Evolutionary conservation across 2,888 invertebrate species (phyloP), one percentile per base, ranked within the genome.

Genomic region (Caenorhabditis sp.): DNA sequence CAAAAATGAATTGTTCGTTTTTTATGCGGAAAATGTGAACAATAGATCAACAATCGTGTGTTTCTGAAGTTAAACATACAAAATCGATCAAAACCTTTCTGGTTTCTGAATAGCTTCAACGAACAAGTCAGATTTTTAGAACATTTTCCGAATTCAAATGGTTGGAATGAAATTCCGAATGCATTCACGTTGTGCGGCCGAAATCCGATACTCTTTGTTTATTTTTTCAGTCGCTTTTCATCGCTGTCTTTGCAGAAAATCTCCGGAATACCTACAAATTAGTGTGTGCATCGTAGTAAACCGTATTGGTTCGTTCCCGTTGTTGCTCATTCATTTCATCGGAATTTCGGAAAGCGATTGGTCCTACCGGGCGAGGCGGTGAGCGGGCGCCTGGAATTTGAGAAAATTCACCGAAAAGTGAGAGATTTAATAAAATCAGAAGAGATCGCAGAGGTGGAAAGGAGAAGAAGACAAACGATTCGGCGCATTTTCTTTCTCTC

Each of bases 211-310:
- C n/a, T n/a, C n/a, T n/a, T n/a, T n/a, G n/a, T n/a, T n/a, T n/a
- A n/a, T n/a, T n/a, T n/a, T n/a, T n/a, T n/a, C n/a, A n/a, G n/a
- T n/a, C n/a, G n/a, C n/a, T n/a, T n/a, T n/a, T n/a, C n/a, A n/a
- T n/a, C n/a, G n/a, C n/a, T n/a, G n/a, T n/a, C n/a, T n/a, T n/a
- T n/a, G n/a, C n/a, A n/a, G n/a, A 59, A 45, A 45, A 39, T 20
- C 17, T n/a, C 13, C 8, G 24, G 53, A 55, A 48, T 27, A 66
- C 65, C 46, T 41, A 78, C 78, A 78, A 73, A 56, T 73, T 62
- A 15, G 61, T 7, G 13, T 78, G 72, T 5, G 78, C 78, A 59
- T 78, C 72, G 48, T 78, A 78, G 41, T 78, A 78, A 6, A 68
- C 62, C 13, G 66, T 78, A n/a, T 46, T 46, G 30, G 66, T 52